Base-by-base conservation (phyloP, 2,888 invertebrate species). In the Galerucella calmariensis region DNA sequence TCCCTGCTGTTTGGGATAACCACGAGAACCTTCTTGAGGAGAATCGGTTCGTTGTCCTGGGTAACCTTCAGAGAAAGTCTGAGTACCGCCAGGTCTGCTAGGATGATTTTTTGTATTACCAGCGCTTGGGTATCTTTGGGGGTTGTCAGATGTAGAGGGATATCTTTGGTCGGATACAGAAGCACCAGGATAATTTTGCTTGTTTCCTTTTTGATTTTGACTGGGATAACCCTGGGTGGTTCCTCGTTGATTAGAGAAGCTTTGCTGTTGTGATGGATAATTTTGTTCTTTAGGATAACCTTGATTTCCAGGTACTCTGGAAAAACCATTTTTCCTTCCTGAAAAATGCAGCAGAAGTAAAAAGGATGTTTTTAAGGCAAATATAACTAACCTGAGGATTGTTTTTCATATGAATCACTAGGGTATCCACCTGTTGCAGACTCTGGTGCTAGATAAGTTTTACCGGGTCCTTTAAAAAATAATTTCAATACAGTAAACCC, bases 211-310 rank as follows among this genome's bases (percentile, higher is more conserved):
- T 78, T 51, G 82, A 75, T 35, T 63, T 20, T 48, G 24, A 69
- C 84, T 83, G n/a, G 85, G 84, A 41, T 86, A 84, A 10, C 80
- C 81, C 72, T 80, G 84, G 69, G 83, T 82, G 67, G 82, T 79
- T 79, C 78, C 67, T 16, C 20, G 41, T 65, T 68, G 35, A 80
- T 83, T 74, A 77, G 82, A 66, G 20, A 66, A 69, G 5, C 66
- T 66, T 65, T 65, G 70, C 67, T 82, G 83, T 77, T 82, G 82
- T 67, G 35, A 41, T 41, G 35, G 35, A 41, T 41, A 41, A 9
- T 41, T 41, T 41, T 6, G 35, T 41, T 41, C 35, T 1, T 41
- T 41, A 41, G 35, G 35, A 5, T 41, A 41, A 9, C 35, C 80
- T 20, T 67, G 65, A 83, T 44, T 65, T 8, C 58, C 58, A 48